phyloP scores from a whole-genome alignment of 2,113 vertebrate species.

The Cardinalis cardinalis region DNA sequence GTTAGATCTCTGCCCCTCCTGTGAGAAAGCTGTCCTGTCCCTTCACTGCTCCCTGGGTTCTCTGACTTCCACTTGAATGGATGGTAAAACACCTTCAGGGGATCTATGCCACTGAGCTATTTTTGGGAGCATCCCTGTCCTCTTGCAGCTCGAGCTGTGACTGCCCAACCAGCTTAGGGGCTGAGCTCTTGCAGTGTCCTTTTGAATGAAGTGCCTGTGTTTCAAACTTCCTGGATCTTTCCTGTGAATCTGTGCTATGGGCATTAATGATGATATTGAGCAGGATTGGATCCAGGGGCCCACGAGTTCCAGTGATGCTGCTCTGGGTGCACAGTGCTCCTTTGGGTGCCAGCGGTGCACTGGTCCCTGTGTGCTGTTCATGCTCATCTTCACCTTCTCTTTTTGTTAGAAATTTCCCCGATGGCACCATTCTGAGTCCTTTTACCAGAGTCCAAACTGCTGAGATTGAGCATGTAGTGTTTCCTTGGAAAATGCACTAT shows the following conservation, averaged over 20 bases:
- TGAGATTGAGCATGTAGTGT: not conserved
- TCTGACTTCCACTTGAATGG: not conserved
- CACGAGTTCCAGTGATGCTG: not conserved
- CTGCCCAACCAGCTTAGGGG: not conserved
- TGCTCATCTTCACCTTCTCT: not conserved
- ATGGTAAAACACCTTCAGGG: not conserved
- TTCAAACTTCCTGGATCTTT: not conserved
- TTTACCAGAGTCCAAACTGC: not conserved
- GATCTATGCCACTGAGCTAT: not conserved
- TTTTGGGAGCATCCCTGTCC: not conserved
- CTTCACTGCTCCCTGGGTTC: not conserved
- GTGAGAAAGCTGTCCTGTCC: not conserved
- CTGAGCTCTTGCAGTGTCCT: not conserved
- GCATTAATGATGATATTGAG: not conserved
- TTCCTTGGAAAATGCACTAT: not conserved
- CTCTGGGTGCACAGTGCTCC: not conserved
- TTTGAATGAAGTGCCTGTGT: not conserved
- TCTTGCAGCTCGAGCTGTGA: not conserved
- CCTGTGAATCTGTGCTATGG: not conserved
- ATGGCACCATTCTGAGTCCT: not conserved
- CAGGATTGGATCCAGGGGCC: too few relatives aligned
- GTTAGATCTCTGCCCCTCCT: not conserved
- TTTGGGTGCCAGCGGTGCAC: fast-evolving
- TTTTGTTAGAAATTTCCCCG: not conserved
- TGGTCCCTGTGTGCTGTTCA: not conserved